Evolutionary conservation across 1,140 invertebrate species (phyloP).

Genomic region (Diabrotica virgifera): DNA sequence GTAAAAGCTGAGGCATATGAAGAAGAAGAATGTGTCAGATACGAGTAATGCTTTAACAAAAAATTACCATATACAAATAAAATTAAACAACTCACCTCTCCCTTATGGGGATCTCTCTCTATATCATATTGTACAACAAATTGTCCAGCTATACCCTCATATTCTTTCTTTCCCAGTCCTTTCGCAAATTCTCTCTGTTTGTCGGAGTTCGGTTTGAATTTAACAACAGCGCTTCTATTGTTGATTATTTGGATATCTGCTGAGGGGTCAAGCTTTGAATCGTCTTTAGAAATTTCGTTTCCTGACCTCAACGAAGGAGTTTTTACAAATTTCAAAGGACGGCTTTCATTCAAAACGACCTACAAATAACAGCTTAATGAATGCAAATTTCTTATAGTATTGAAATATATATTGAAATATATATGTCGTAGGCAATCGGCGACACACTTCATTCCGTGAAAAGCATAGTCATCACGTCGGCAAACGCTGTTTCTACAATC

Average conservation of each 20-base stretch:
- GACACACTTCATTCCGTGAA: no score
- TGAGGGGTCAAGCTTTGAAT: constrained; percentile 33
- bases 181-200: constrained; percentile 49
- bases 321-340: constrained; percentile 53
- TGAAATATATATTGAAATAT: no score
- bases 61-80: no score
- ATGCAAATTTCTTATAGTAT: no score
- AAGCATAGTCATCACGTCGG: no score
- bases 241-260: constrained; percentile 30
- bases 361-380: constrained; percentile 12
- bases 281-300: constrained; percentile 29
- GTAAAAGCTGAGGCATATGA: no score
- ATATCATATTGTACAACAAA: constrained; percentile 66
- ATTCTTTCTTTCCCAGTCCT: constrained; percentile 34
- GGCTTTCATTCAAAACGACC: constrained; percentile 56
- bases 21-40: no score
- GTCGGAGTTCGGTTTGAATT: constrained; percentile 51
- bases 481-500: no score
- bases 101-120: constrained; percentile 51
- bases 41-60: no score
- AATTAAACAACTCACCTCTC: constrained; percentile 48
- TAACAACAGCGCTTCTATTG: constrained; percentile 28
- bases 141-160: constrained; percentile 58
- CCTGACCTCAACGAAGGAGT: constrained; percentile 57
- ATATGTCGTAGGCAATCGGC: no score